phyloP scores from a whole-genome alignment of 1,140 invertebrate species.

The Armadillidium nasatum region DNA sequence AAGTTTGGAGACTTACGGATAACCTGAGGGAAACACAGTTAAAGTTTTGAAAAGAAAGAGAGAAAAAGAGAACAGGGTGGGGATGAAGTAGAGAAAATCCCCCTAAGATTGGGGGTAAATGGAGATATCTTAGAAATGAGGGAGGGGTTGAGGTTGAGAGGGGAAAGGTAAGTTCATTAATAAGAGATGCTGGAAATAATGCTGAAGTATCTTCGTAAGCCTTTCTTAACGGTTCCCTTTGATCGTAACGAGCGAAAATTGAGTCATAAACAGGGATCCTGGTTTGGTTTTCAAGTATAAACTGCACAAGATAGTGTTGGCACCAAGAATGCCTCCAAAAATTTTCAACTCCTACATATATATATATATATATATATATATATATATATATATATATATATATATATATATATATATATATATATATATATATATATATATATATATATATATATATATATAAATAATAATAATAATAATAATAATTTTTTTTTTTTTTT shows the following conservation, averaged over 20 bases:
- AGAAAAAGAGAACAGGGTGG: neutral
- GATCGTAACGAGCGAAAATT: conserved; percentile 4
- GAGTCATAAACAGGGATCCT: conserved; percentile 3
- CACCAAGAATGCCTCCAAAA: neutral
- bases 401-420: conserved; percentile 7
- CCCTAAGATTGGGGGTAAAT: no score
- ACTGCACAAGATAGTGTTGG: conserved; percentile 2
- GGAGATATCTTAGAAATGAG: neutral
- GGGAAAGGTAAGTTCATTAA: conserved; percentile 2
- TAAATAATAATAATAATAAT: no score
- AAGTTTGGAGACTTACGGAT: no score
- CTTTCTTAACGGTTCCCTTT: neutral
- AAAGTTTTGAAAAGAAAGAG: neutral
- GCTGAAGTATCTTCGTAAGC: conserved; percentile 11
- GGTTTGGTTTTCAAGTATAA: conserved; percentile 13
- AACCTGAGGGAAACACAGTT: no score
- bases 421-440: conserved; percentile 21
- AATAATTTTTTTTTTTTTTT: no score
- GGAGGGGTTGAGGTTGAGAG: neutral
- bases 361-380: conserved; percentile 7
- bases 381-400: conserved; percentile 13
- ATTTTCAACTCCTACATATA: neutral
- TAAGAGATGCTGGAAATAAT: conserved; percentile 8
- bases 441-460: conserved; percentile 14
- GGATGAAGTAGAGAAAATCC: neutral